These are phyloP conservation scores for Cotesia glomerata DNA, from an alignment of 1,140 invertebrate species.

Conservation along the genomic window DNA sequence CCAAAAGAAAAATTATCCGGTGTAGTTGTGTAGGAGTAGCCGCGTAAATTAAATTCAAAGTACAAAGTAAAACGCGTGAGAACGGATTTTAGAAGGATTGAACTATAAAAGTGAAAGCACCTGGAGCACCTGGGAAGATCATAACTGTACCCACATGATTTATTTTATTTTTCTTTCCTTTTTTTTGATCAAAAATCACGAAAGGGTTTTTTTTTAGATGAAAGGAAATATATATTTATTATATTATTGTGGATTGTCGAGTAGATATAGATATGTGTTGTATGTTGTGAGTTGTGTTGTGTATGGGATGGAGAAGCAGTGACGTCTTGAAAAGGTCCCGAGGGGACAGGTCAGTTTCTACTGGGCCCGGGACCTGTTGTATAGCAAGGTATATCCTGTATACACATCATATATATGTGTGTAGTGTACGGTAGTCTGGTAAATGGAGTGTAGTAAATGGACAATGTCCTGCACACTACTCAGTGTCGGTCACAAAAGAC, in stretches of 20 bases:
- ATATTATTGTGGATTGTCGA: constrained; percentile 9
- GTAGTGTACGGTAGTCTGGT: no score
- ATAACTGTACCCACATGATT: constrained; percentile 59
- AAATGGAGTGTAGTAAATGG: constrained; percentile 43
- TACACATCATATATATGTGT: no score
- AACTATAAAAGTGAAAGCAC: background rate
- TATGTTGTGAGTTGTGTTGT: background rate
- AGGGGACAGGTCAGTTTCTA: constrained; percentile 59
- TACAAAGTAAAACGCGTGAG: constrained; percentile 24
- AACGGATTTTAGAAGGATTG: constrained; percentile 20
- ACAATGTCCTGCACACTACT: constrained; percentile 58
- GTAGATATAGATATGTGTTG: background rate
- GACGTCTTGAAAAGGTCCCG: constrained; percentile 34
- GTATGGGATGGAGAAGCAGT: background rate
- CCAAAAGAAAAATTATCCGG: no score
- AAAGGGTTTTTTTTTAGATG: constrained; percentile 53
- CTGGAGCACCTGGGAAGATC: constrained; percentile 41
- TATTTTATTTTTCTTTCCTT: constrained; percentile 37
- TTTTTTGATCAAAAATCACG: constrained; percentile 52
- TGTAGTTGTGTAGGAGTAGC: no score
- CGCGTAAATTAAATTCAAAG: background rate
- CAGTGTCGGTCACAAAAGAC: constrained; percentile 43
- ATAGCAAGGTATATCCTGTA: constrained; percentile 18
- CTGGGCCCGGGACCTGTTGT: constrained; percentile 51
- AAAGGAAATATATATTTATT: constrained; percentile 3